Evolutionary conservation across 2,113 vertebrate species (phyloP).

Genomic region (Collichthys lucidus): DNA sequence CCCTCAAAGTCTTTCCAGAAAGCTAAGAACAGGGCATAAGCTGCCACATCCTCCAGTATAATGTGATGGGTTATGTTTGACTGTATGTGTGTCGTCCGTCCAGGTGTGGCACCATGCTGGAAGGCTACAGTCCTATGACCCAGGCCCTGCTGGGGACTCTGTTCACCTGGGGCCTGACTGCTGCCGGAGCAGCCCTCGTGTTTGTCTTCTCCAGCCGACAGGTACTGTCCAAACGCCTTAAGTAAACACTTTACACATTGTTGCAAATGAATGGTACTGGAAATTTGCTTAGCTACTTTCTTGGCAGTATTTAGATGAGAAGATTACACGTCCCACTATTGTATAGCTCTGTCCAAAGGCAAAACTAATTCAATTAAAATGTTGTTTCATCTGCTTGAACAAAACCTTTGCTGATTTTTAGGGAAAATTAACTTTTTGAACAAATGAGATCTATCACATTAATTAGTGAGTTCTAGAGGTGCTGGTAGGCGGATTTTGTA

Average conservation of each 20-base stretch:
- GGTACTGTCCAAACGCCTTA: constrained; percentile 76
- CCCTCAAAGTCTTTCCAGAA: background rate
- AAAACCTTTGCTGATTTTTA: too few relatives aligned
- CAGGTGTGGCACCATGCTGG: constrained; percentile 87
- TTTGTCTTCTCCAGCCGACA: constrained; percentile 92
- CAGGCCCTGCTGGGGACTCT: constrained; percentile 93
- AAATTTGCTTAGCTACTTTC: background rate
- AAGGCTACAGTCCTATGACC: constrained; percentile 85
- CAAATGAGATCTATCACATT: too few relatives aligned
- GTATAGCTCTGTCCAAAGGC: too few relatives aligned
- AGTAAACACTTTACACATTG: background rate
- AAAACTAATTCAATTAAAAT: too few relatives aligned
- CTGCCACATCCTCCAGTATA: background rate
- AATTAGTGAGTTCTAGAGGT: background rate
- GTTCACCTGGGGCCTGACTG: constrained; percentile 95
- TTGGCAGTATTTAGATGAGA: background rate
- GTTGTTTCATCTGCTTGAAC: too few relatives aligned
- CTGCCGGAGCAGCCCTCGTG: constrained; percentile 91
- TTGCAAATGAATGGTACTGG: background rate
- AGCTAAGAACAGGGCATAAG: background rate
- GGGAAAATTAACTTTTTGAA: too few relatives aligned
- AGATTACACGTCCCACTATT: too few relatives aligned
- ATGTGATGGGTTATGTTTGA: background rate
- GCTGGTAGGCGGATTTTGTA: background rate
- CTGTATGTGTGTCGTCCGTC: constrained; percentile 18